Evolutionary conservation across 2,888 invertebrate genomes (phyloP).

Genomic region (Melolontha melolontha): DNA sequence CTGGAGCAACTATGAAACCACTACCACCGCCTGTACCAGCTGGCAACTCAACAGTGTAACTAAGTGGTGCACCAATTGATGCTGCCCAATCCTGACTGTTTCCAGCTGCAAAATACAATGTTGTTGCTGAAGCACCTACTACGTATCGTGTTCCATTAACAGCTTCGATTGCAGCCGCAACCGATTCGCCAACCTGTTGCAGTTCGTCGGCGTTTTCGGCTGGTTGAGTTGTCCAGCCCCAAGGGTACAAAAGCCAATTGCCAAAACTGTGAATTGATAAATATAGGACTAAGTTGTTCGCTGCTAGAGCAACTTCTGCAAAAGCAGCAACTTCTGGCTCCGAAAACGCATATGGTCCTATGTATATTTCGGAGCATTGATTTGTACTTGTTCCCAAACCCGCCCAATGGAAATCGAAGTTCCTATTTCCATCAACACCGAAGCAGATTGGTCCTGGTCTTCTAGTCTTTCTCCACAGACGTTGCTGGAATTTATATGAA

Average conservation of each 20-base stretch:
- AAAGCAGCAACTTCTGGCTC: constrained; percentile 71
- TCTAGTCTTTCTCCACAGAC: constrained; percentile 41
- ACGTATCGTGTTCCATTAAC: constrained; percentile 64
- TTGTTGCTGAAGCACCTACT: constrained; percentile 65
- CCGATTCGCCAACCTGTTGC: constrained; percentile 63
- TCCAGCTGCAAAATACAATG: constrained; percentile 71
- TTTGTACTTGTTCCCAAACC: constrained; percentile 50
- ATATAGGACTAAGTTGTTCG: constrained; percentile 70
- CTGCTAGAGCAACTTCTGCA: constrained; percentile 69
- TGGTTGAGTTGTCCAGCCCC: constrained; percentile 72
- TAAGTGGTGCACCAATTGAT: constrained; percentile 69
- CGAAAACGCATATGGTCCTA: constrained; percentile 64
- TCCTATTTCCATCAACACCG: constrained; percentile 50
- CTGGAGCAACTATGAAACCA: constrained; percentile 71
- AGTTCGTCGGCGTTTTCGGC: constrained; percentile 67
- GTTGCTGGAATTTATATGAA: constrained; percentile 40
- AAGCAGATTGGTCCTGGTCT: constrained; percentile 21
- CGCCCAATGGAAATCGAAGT: constrained; percentile 51
- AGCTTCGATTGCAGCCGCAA: constrained; percentile 64
- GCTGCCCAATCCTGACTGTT: constrained; percentile 78
- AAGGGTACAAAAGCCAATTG: constrained; percentile 75
- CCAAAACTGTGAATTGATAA: constrained; percentile 79
- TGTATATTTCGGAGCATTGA: constrained; percentile 63
- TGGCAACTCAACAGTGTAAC: constrained; percentile 76
- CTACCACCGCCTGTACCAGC: constrained; percentile 69